Conservation (phyloP, 2,888 invertebrate genomes). For the Tribolium freemani region DNA sequence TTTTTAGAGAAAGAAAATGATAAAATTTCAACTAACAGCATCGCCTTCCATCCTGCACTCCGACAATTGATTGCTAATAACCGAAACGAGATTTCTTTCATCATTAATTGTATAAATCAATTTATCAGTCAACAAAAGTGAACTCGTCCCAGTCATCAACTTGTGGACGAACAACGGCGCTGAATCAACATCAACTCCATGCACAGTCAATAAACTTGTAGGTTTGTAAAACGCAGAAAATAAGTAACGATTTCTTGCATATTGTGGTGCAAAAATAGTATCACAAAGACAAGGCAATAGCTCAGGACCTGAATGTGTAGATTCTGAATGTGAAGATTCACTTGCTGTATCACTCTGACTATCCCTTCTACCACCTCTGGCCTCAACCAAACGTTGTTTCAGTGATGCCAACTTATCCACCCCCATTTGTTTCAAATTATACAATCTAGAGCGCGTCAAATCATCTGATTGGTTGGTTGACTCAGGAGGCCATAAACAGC, state of each 20-base stretch:
- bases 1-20: neutral
- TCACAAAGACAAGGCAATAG: constrained; percentile 68
- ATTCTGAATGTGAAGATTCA: constrained; percentile 61
- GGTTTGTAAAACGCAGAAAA: constrained; percentile 74
- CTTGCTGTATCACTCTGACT: constrained; percentile 64
- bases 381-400: constrained; percentile 75
- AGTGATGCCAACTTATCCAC: constrained; percentile 77
- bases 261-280: constrained; percentile 73
- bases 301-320: constrained; percentile 62
- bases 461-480: constrained; percentile 62
- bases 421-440: constrained; percentile 78
- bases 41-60: constrained; percentile 71
- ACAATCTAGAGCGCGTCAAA: constrained; percentile 70
- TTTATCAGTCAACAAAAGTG: constrained; percentile 77
- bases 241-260: constrained; percentile 72
- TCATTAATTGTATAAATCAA: constrained; percentile 75
- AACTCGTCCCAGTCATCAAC: constrained; percentile 74
- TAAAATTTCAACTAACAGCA: constrained; percentile 61
- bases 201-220: constrained; percentile 73
- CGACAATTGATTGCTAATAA: constrained; percentile 73
- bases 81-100: constrained; percentile 67
- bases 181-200: constrained; percentile 76
- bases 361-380: constrained; percentile 62
- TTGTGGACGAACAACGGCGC: constrained; percentile 79
- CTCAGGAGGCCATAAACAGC: constrained; percentile 78